phyloP scores from a whole-genome alignment of 2,888 invertebrate species.

The Pyrochroa serraticornis region DNA sequence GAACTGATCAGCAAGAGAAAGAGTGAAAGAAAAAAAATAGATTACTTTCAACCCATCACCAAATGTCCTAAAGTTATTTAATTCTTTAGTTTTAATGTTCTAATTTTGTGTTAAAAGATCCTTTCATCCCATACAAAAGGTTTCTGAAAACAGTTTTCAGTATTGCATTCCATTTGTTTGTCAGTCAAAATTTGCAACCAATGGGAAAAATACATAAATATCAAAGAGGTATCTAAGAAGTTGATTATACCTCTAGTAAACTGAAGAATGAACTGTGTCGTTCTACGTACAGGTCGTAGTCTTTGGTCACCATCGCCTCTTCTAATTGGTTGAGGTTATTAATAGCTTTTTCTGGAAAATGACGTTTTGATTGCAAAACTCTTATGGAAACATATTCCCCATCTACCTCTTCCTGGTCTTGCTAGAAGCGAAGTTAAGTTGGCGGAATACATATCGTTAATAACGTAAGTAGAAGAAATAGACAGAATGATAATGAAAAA shows the following conservation, averaged over 20 bases:
- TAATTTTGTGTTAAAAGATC: no score
- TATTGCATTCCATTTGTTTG: no score
- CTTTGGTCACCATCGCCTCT: conserved; percentile 67
- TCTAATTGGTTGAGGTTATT: conserved; percentile 70
- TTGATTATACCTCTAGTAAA: conserved; percentile 69
- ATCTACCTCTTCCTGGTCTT: conserved; percentile 66
- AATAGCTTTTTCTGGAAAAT: conserved; percentile 66
- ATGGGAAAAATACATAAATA: no score
- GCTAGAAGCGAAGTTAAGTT: conserved; percentile 78
- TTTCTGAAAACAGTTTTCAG: background rate
- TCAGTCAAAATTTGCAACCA: no score
- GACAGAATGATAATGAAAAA: conserved; percentile 73
- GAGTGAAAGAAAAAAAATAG: no score
- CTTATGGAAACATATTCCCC: background rate
- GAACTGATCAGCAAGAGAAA: no score
- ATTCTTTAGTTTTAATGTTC: no score
- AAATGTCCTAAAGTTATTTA: no score
- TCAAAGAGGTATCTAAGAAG: conserved; percentile 5
- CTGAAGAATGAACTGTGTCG: conserved; percentile 74
- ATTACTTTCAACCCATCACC: no score
- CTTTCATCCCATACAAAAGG: no score
- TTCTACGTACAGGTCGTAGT: conserved; percentile 73
- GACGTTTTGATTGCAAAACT: background rate
- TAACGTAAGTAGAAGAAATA: conserved; percentile 77
- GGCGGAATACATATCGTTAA: conserved; percentile 80